Percentiles rank a stretch among this genome's conserved stretches.
Conservation (phyloP, 2,888 invertebrate species). For the Troides oblongomaculatus region DNA sequence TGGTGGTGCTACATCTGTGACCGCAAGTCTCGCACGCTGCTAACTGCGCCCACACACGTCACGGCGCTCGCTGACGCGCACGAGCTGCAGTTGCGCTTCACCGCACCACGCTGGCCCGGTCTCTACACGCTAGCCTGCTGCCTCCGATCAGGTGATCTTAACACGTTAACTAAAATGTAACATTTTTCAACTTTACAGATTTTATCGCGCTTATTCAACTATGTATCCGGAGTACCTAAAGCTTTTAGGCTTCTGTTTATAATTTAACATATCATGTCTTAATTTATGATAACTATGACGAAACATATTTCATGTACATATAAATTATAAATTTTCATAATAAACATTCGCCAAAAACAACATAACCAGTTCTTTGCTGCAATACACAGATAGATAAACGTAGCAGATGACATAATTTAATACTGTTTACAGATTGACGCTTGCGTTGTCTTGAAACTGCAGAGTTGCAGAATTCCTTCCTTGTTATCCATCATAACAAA, state of each 20-base stretch:
- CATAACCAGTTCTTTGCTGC: background rate
- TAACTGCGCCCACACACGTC: conserved; percentile 95
- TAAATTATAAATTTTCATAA: background rate
- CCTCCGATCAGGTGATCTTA: conserved; percentile 85
- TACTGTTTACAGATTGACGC: background rate
- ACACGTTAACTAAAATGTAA: too few relatives aligned
- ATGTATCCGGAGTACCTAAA: too few relatives aligned
- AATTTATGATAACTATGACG: too few relatives aligned
- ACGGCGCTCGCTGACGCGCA: conserved; percentile 94
- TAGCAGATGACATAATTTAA: background rate
- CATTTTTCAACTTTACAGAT: too few relatives aligned
- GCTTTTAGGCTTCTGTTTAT: too few relatives aligned
- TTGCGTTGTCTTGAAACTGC: background rate
- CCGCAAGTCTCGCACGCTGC: conserved; percentile 92
- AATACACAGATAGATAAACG: background rate
- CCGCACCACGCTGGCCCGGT: conserved; percentile 96
- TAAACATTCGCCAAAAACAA: background rate
- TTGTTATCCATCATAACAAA: background rate
- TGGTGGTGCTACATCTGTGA: conserved; percentile 99
- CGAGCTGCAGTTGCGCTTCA: conserved; percentile 96
- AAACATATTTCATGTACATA: too few relatives aligned
- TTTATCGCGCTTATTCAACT: too few relatives aligned
- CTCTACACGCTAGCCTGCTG: conserved; percentile 95
- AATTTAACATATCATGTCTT: too few relatives aligned
- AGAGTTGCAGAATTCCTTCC: background rate